A percentile compares a stretch with the other conserved stretches of the same genome.
Evolutionary conservation across 2,888 invertebrate species (phyloP).

Genomic region (Hofmannophila pseudospretella): DNA sequence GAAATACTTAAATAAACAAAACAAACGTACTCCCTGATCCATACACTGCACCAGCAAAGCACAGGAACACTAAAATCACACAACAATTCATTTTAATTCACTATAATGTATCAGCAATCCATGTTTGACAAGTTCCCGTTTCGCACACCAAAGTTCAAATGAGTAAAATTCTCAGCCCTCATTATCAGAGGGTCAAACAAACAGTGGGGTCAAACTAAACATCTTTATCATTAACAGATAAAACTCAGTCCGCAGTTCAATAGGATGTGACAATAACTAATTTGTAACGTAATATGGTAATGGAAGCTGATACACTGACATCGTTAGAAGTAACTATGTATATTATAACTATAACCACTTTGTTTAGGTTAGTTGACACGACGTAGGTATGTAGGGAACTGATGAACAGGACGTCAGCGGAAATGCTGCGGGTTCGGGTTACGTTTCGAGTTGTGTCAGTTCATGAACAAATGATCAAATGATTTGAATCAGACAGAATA

Average conservation of each 20-base stretch:
- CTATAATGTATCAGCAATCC: slow-evolving; percentile 36
- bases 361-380: slow-evolving; percentile 7
- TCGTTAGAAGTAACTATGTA: slow-evolving; percentile 13
- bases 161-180: slow-evolving; percentile 40
- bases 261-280: slow-evolving; percentile 28
- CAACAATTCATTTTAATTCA: slow-evolving; percentile 53
- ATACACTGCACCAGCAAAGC: slow-evolving; percentile 40
- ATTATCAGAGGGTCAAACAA: slow-evolving; percentile 49
- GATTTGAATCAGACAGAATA: too few relatives aligned
- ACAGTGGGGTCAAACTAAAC: slow-evolving; percentile 57
- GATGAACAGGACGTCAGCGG: slow-evolving; percentile 35
- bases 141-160: slow-evolving; percentile 49
- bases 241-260: slow-evolving; percentile 28
- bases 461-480: too few relatives aligned
- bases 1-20: neutral
- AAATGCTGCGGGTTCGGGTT: slow-evolving; percentile 32
- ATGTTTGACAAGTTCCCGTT: slow-evolving; percentile 37
- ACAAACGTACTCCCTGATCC: slow-evolving; percentile 58
- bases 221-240: slow-evolving; percentile 57
- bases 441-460: slow-evolving; percentile 5
- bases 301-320: slow-evolving; percentile 28
- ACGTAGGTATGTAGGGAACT: slow-evolving; percentile 6
- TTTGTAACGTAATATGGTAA: slow-evolving; percentile 43
- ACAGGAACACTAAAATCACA: slow-evolving; percentile 60
- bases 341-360: neutral